Base-by-base conservation (phyloP, 2,888 invertebrate species). In the Cantharis rufa region DNA sequence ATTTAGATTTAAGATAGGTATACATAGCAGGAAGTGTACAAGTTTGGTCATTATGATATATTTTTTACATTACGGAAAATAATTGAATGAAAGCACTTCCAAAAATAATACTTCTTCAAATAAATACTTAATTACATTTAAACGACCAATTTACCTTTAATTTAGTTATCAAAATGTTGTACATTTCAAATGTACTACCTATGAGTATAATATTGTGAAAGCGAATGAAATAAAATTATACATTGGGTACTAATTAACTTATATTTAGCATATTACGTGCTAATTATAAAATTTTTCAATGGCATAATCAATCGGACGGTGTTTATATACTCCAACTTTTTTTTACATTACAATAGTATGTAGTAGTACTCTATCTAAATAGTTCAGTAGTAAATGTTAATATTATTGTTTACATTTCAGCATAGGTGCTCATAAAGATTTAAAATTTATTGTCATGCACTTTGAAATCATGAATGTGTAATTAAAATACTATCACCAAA, bases 1-100 rank as follows among this genome's bases (percentile, higher is more conserved):
- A 69, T 48, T 62, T 70, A 61, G 18, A 32, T 28, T 71, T 68
- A 27, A 71, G 70, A 70, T 68, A 77, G 74, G 73, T 74, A 77
- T 66, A 66, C 24, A 21, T n/a, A 21, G 64, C 71, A 74, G 71
- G 61, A 69, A 70, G 73, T 69, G 69, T 28, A 72, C 64, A 15
- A 69, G 70, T 70, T 70, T 63, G 76, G 72, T 76, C 72, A 48
- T 72, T 66, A 62, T 71, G 32, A 15, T 63, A 72, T 24, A 76
- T 69, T 32, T 66, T 62, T 73, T 66, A 71, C 32, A 62, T 70
- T 77, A 71, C 77, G 73, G 71, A 73, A 77, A 74, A 71, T 32
- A 27, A 72, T 72, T 64, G 61, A 72, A 72, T 70, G 62, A 61
- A 24, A 16, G 32, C 70, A n/a, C 48, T 48, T 48, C 48, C 2